Base-by-base conservation (phyloP, 2,797 vertebrate genomes). In the Sebastes steindachneri region DNA sequence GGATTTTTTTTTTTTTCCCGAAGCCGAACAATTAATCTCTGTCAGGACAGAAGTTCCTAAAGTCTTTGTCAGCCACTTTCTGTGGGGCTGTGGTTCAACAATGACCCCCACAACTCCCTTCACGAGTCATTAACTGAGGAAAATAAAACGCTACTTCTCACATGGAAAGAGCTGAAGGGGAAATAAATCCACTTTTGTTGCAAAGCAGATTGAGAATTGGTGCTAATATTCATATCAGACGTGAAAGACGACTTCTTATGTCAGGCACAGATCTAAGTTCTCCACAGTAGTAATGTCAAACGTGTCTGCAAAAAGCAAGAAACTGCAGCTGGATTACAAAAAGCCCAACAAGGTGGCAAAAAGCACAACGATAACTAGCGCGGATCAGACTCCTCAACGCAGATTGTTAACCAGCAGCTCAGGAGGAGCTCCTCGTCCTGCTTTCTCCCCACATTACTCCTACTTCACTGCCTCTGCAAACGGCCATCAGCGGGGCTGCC, bases 91-190 rank as follows among this genome's bases (percentile, higher is more conserved):
- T 45, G 67, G 79, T 84, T 87, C 87, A 80, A 89, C 88, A 88
- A 91, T 88, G 90, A 93, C 91, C 92, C 91, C 87, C 68, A 81
- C 68, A 73, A 77, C 77, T 89, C 83, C 68, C 85, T 95, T 95
- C 91, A 95, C 89, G 92, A 92, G 19, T 83, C 95, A 95, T 95
- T 95, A 92, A 91, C 84, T 85, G 79, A 62, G 78, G 72, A 95
- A 95, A 95, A 95, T 91, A 84, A 92, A 90, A 87, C 14, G 14
- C 65, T 82, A 23, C 73, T 70, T 77, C 72, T 89, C 85, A 82
- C 73, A 75, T 73, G 48, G 79, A 80, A 88, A 70, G 73, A 85
- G 84, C 80, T 55, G 73, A 80, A 57, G 71, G 71, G 57, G 26
- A 11, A 65, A 11, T 60, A 82, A 86, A 80, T 80, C 71, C 41